phyloP scores from a whole-genome alignment of 2,797 vertebrate species.

The Cheracebus regulus region DNA sequence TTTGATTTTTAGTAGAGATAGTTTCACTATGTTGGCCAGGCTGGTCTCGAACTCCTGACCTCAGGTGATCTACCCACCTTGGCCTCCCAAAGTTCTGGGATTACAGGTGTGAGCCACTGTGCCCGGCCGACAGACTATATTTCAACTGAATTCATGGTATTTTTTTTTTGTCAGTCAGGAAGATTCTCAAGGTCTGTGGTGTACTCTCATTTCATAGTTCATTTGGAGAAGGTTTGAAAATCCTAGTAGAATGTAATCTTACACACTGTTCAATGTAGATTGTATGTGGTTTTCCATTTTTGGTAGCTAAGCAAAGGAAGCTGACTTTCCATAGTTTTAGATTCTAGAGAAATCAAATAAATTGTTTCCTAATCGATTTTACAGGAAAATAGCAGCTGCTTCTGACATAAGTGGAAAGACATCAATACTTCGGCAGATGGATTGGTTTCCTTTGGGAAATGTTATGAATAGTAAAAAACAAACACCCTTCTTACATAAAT shows the following conservation, averaged over 20 bases:
- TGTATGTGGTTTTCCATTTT: background rate
- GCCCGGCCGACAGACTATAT: background rate
- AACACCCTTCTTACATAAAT: background rate
- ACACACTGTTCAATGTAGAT: background rate
- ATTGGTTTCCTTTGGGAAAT: conserved; percentile 3
- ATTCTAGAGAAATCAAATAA: background rate
- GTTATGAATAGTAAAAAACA: conserved; percentile 24
- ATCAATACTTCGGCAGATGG: background rate
- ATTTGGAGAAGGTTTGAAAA: background rate
- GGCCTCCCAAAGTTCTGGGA: no score
- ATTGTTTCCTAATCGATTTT: background rate
- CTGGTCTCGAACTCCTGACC: no score
- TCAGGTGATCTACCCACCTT: no score
- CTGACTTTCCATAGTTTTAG: background rate
- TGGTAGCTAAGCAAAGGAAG: conserved; percentile 4
- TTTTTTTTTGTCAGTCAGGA: background rate
- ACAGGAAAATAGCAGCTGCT: conserved; percentile 21
- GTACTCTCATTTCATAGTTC: background rate
- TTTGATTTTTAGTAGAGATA: no score
- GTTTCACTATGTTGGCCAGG: no score
- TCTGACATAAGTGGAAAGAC: background rate
- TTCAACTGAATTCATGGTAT: background rate
- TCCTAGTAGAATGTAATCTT: background rate
- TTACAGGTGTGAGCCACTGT: no score
- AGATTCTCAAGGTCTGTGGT: background rate